A percentile compares a stretch with the other conserved stretches of the same genome.
Evolutionary conservation across 2,113 vertebrate genomes (phyloP).

Genomic region (Mirounga angustirostris): DNA sequence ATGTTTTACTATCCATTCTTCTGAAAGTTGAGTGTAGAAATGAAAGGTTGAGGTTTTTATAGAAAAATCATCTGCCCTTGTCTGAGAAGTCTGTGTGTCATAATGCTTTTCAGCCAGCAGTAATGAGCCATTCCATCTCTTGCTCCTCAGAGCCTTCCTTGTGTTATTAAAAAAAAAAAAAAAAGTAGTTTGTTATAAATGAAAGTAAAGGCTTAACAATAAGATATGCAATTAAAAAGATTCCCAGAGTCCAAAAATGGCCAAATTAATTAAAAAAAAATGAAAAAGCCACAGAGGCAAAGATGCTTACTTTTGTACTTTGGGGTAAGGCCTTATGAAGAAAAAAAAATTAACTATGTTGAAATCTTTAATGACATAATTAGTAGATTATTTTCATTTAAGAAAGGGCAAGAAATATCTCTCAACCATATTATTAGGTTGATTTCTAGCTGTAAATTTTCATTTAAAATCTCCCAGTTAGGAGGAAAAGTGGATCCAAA

Average conservation of each 20-base stretch:
- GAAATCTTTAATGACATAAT: not conserved
- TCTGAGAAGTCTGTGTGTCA: constrained; percentile 44
- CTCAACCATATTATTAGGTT: not conserved
- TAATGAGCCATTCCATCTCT: constrained; percentile 73
- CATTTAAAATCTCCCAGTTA: not conserved
- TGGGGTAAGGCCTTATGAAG: not conserved
- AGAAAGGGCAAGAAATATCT: not conserved
- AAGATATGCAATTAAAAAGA: constrained; percentile 57
- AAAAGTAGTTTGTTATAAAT: constrained; percentile 66
- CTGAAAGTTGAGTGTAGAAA: constrained; percentile 23
- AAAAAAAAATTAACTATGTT: not conserved
- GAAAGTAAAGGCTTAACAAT: constrained; percentile 73
- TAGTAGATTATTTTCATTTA: constrained; percentile 44
- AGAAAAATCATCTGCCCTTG: constrained; percentile 10
- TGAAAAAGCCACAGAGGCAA: not conserved
- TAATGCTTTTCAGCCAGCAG: constrained; percentile 48
- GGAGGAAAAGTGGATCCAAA: not conserved
- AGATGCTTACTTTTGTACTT: constrained; percentile 51
- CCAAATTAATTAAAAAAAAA: constrained; percentile 43
- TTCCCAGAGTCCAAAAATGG: not conserved
- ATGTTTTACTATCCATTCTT: constrained; percentile 69
- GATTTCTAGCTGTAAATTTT: not conserved
- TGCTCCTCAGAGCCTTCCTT: constrained; percentile 50
- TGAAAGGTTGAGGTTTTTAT: constrained; percentile 66
- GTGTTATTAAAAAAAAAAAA: constrained; percentile 36